These are phyloP conservation scores for Onychorhynchus coronatus DNA, from an alignment of 2,113 vertebrate genomes.

Conservation along the genomic window DNA sequence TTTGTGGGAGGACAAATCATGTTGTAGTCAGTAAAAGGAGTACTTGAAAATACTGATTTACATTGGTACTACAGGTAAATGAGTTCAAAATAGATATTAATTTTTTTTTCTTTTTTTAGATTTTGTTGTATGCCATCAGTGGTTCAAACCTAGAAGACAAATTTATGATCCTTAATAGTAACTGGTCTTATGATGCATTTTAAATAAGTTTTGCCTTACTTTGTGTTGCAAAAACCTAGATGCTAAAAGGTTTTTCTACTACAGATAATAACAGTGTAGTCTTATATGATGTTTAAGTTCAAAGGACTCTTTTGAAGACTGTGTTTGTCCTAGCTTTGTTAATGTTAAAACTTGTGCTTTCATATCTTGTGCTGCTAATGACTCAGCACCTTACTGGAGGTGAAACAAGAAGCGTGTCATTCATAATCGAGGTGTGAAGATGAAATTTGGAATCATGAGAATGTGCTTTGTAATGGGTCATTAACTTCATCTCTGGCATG, in stretches of 20 bases:
- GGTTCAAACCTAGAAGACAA: not conserved
- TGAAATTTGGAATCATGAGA: not conserved
- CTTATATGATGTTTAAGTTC: not conserved
- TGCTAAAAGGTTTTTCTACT: not conserved
- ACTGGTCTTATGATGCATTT: not conserved
- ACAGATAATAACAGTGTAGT: not conserved
- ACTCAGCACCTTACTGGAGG: not conserved
- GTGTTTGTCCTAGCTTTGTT: not conserved
- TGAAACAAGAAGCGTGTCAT: not conserved
- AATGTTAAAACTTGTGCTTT: not conserved
- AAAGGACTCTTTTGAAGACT: not conserved
- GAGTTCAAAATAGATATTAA: not conserved
- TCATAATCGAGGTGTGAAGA: slow-evolving; percentile 23
- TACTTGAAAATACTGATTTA: not conserved
- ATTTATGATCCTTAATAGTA: not conserved
- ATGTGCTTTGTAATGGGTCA: not conserved
- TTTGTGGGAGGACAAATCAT: not conserved
- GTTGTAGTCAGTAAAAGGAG: not conserved
- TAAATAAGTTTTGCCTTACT: not conserved
- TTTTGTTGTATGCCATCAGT: not conserved
- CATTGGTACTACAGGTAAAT: not conserved
- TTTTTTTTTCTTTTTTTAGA: not conserved
- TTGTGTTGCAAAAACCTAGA: not conserved
- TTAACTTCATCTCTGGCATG: not conserved
- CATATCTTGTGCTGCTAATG: not conserved